Evolutionary conservation across 2,888 invertebrate species (phyloP).

Genomic region (Conchocele bisecta): DNA sequence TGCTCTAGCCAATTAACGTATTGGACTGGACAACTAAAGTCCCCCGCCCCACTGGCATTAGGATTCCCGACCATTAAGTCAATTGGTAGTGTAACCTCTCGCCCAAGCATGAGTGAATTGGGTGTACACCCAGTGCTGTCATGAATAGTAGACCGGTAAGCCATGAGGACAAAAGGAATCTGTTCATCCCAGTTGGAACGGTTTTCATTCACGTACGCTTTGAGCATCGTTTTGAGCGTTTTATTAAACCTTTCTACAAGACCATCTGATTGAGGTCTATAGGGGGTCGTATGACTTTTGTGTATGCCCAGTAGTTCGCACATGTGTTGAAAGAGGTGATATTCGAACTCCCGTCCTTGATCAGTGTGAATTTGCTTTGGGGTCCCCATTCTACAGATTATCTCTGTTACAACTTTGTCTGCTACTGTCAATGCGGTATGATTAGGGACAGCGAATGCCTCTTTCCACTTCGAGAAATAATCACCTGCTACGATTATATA

Average conservation of each 20-base stretch:
- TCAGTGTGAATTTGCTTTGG: slow-evolving; percentile 31
- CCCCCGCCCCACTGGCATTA: too few relatives aligned
- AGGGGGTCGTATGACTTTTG: slow-evolving; percentile 16
- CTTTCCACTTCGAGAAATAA: slow-evolving; percentile 42
- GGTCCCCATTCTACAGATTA: slow-evolving; percentile 18
- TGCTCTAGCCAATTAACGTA: too few relatives aligned
- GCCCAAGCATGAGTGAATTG: too few relatives aligned
- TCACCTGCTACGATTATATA: slow-evolving; percentile 37
- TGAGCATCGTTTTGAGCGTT: too few relatives aligned
- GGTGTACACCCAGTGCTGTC: too few relatives aligned
- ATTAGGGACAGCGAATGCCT: slow-evolving; percentile 37
- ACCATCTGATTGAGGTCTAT: background rate
- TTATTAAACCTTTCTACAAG: slow-evolving; percentile 1
- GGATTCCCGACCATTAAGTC: too few relatives aligned
- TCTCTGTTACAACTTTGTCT: slow-evolving; percentile 35
- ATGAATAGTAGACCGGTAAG: too few relatives aligned
- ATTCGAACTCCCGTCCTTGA: slow-evolving; percentile 23
- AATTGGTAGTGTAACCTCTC: too few relatives aligned
- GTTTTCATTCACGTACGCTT: too few relatives aligned
- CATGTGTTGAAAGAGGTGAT: slow-evolving; percentile 16
- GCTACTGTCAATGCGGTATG: slow-evolving; percentile 45
- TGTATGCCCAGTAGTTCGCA: slow-evolving; percentile 17
- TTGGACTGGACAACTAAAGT: too few relatives aligned
- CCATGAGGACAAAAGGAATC: too few relatives aligned
- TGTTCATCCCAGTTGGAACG: too few relatives aligned